Evolutionary conservation across 53 echinoderm and acorn worm species (phyloP), one percentile per base, ranked within the genome.

Genomic region (Patiria pectinifera): DNA sequence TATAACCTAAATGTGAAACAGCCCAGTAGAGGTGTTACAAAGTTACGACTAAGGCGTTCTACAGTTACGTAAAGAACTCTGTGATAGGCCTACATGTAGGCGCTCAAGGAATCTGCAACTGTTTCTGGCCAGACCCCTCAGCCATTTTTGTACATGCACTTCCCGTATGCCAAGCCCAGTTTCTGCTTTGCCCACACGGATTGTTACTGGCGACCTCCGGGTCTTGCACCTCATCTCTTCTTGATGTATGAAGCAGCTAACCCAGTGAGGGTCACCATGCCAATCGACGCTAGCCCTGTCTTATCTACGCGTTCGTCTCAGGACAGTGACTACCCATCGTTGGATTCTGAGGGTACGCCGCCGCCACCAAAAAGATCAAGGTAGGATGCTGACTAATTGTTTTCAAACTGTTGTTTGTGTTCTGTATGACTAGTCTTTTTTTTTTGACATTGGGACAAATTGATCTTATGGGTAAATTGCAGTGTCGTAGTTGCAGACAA

Each of bases 211-310:
- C 45, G 76, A 86, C 86, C 86, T 8, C 59, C 19, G 61, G 88
- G 88, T 88, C 88, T 88, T 78, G 88, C 59, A 25, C 88, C 88
- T 77, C 21, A 59, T 78, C 35, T 88, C 86, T 15, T 59, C 53
- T 87, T 18, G 71, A 88, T 88, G 88, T 88, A 78, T 88, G 88
- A 88, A 88, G 88, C 88, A 88, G 77, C 77, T 35, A 62, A 14
- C 59, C 78, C 63, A 78, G 15, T 77, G 35, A 88, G 88, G 88
- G 80, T 87, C 86, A 87, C 92, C 71, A 92, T 92, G 92, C 87
- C 92, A 19, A 92, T 92, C 35, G 92, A 92, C 70, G 69, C 86
- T 22, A 86, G 86, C 45, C 92, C 92, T 26, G 80, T 92, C 26
- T 88, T 88, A 88, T 88, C 88, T 15, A 88, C 78, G 62, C 88